phyloP scores from a whole-genome alignment of 1,140 invertebrate genomes.

The Diploscapter pachys region DNA sequence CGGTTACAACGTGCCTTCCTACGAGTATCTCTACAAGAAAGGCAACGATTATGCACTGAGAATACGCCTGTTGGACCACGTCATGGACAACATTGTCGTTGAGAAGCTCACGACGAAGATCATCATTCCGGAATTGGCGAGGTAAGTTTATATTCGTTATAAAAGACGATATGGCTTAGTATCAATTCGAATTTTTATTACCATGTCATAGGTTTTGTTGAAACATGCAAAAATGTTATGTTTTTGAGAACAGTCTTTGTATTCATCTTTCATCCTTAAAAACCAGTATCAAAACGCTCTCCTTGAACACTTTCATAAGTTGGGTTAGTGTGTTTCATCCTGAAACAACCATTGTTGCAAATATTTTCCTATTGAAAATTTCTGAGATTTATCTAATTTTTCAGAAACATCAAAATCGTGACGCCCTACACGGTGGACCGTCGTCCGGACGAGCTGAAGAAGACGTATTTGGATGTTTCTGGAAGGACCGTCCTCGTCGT shows the following conservation, averaged over 20 bases:
- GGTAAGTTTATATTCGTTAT: constrained; percentile 56
- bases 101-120: constrained; percentile 84
- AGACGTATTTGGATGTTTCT: constrained; percentile 89
- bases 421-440: constrained; percentile 78
- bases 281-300: neutral
- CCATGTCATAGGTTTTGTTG: too few relatives aligned
- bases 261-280: too few relatives aligned
- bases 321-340: too few relatives aligned
- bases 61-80: constrained; percentile 88
- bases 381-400: constrained; percentile 12
- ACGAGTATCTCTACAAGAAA: constrained; percentile 83
- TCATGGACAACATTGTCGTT: constrained; percentile 92
- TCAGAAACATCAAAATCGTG: constrained; percentile 73
- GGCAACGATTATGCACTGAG: constrained; percentile 69
- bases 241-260: neutral
- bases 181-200: too few relatives aligned
- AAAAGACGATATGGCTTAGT: neutral
- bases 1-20: constrained; percentile 95
- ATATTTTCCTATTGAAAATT: neutral
- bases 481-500: constrained; percentile 84
- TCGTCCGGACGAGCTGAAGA: constrained; percentile 74
- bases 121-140: constrained; percentile 86
- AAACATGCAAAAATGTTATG: neutral
- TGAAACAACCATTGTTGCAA: too few relatives aligned
- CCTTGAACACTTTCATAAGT: neutral